Percentiles rank a stretch among this genome's conserved stretches.
These are phyloP conservation scores for Allolobophora icterica DNA, from an alignment of 2,888 invertebrate species.

Conservation along the genomic window DNA sequence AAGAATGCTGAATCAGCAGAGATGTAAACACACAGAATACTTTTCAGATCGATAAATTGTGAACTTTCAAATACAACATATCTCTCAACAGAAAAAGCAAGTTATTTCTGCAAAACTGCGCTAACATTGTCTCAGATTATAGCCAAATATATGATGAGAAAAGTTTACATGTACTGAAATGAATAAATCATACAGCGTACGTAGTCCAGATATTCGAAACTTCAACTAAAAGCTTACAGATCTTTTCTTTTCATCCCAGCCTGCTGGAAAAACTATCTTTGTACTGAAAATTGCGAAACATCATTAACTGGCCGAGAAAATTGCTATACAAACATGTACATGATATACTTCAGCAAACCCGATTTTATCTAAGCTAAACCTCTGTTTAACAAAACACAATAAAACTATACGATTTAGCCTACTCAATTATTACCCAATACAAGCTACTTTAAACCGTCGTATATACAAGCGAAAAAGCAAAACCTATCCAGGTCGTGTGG, in stretches of 20 bases:
- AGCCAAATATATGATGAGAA: too few species aligned
- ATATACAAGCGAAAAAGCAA: not conserved
- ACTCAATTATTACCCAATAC: not conserved
- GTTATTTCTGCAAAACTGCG: too few species aligned
- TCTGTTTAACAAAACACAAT: not conserved
- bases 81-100: too few species aligned
- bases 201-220: too few species aligned
- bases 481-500: not conserved
- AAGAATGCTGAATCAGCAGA: too few species aligned
- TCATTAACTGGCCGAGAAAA: not conserved
- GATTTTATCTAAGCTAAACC: not conserved
- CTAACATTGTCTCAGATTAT: too few species aligned
- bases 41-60: too few species aligned
- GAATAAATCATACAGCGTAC: too few species aligned
- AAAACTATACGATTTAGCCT: not conserved
- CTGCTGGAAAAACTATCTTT: not conserved
- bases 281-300: not conserved
- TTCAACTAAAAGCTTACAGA: not conserved
- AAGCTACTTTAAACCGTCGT: not conserved
- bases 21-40: too few species aligned
- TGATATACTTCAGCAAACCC: not conserved
- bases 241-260: not conserved
- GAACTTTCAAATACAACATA: too few species aligned
- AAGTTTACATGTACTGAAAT: too few species aligned
- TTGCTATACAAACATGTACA: not conserved